Conservation (phyloP, 1,140 invertebrate genomes). For the Muscidifurax raptorellus region DNA sequence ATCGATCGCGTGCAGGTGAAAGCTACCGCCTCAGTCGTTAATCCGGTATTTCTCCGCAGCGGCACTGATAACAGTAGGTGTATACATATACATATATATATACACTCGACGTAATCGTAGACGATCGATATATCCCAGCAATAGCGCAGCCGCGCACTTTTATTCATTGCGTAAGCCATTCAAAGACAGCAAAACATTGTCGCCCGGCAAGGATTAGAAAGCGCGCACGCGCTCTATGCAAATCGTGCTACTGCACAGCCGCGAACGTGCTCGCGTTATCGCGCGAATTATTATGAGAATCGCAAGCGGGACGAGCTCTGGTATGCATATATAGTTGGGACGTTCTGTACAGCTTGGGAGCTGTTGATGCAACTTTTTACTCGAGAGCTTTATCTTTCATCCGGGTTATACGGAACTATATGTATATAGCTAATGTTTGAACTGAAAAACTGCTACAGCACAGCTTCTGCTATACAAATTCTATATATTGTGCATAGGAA, state of each 20-base stretch:
- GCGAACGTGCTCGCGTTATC: neutral
- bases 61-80: slow-evolving; percentile 11
- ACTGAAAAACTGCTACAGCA: too few relatives aligned
- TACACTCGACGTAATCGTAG: slow-evolving; percentile 28
- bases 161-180: slow-evolving; percentile 29
- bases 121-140: slow-evolving; percentile 26
- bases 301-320: too few relatives aligned
- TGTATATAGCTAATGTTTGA: too few relatives aligned
- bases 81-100: too few relatives aligned
- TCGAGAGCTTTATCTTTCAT: too few relatives aligned
- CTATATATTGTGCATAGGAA: too few relatives aligned
- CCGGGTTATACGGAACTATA: too few relatives aligned
- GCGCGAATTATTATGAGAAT: neutral
- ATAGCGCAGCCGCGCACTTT: too few relatives aligned
- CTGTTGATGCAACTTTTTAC: too few relatives aligned
- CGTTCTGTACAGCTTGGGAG: too few relatives aligned
- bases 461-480: too few relatives aligned
- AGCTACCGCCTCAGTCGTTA: neutral
- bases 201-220: slow-evolving; percentile 29
- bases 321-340: too few relatives aligned
- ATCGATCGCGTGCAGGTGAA: slow-evolving; percentile 1
- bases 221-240: neutral
- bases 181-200: neutral
- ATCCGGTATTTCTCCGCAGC: slow-evolving; percentile 25
- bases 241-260: neutral